A percentile compares a stretch with the other conserved stretches of the same genome.
These are phyloP conservation scores for Papilio glaucus DNA, from an alignment of 1,140 invertebrate species.

Conservation along the genomic window DNA sequence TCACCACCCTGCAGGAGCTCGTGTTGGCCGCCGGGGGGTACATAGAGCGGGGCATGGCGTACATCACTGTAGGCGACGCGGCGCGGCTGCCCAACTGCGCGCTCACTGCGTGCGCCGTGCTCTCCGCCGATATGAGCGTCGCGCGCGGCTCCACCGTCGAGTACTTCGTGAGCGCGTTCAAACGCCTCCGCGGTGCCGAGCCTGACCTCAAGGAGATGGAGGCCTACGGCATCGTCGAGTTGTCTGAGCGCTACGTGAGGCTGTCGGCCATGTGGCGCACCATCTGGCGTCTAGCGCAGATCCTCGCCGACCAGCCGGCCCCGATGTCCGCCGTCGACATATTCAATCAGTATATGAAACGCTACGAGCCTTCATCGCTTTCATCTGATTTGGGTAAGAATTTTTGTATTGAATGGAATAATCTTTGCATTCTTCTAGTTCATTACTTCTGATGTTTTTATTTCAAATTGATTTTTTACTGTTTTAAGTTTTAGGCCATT, in stretches of 20 bases:
- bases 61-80: constrained; percentile 48
- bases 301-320: constrained; percentile 55
- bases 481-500: too few species aligned
- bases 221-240: constrained; percentile 59
- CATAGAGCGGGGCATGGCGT: constrained; percentile 58
- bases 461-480: too few species aligned
- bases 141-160: constrained; percentile 72
- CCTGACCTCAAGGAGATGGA: constrained; percentile 59
- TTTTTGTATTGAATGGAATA: background rate
- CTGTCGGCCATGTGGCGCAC: constrained; percentile 68
- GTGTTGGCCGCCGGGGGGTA: constrained; percentile 64
- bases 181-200: constrained; percentile 55
- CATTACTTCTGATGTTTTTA: too few species aligned
- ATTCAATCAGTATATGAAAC: constrained; percentile 62
- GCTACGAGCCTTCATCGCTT: constrained; percentile 68
- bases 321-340: constrained; percentile 58
- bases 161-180: constrained; percentile 72
- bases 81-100: constrained; percentile 56
- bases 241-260: constrained; percentile 56
- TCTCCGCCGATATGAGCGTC: constrained; percentile 74
- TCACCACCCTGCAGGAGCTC: constrained; percentile 57
- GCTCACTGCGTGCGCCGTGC: constrained; percentile 68
- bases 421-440: background rate
- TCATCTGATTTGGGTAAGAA: constrained; percentile 65
- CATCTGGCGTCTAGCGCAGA: constrained; percentile 70